Base-by-base conservation (phyloP, 2,888 invertebrate genomes). In the Scaptomyza polygonia region DNA sequence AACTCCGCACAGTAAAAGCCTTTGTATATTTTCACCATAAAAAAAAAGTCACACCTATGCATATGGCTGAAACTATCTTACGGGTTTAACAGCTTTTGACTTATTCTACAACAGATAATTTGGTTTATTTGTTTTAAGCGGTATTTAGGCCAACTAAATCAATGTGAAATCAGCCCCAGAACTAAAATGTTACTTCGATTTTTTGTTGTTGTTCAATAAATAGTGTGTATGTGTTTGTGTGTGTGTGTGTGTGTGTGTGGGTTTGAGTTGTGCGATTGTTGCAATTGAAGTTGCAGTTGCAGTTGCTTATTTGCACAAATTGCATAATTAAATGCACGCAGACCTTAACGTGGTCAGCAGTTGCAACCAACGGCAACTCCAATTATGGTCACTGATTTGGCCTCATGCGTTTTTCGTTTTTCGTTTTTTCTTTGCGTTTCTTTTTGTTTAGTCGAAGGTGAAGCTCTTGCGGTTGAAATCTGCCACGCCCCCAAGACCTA, bases 311-410 rank as follows among this genome's bases (percentile, higher is more conserved):
- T 87, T 82, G 87, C 87, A 81, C 79, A 87, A 86, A 87, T 85
- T 83, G 83, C 83, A 85, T 79, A 83, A 83, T 83, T 83, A 85
- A 87, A 77, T 79, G 87, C 87, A 87, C 85, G 83, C 87, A 87
- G 79, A 87, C 82, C 85, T 83, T 70, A 73, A 67, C 70, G 55
- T 73, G 67, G 65, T 52, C 65, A 68, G 56, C 62, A 54, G 54
- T 58, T 55, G 16, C 53, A 51, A 58, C 40, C 48, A 62, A 62
- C 72, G 45, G 48, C 57, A 75, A 80, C 81, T 72, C 64, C 79
- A 81, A 85, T 85, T 83, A 81, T 87, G 79, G 77, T 76, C 85
- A 82, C 39, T 56, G 44, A 56, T 36, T 73, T 77, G 77, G 59
- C 78, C 49, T 49, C 70, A 76, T 77, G 74, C 78, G 69, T 80